Evolutionary conservation across 2,113 vertebrate species (phyloP), one percentile per base, ranked within the genome.

Genomic region (Jaculus jaculus): DNA sequence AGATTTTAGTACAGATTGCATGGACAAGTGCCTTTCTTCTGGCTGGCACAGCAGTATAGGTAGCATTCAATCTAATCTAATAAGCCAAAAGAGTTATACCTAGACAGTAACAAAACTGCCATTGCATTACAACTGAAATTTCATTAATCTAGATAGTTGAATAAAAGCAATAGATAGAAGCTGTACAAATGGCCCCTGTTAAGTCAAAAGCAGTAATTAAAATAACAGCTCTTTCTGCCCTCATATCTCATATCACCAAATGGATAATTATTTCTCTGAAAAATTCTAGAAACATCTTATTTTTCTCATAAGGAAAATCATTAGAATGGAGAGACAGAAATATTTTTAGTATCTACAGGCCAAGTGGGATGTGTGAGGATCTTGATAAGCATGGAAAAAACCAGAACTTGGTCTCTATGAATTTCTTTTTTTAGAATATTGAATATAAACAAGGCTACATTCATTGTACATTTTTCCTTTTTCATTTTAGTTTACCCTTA

Each of bases 61-160:
- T 11, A 92, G 72, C 2, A 60, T 78, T 87, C 2, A 69, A 54
- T 51, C 8, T 63, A 89, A 92, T 47, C 24, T 8, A 87, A 61
- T 28, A 86, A 71, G 2, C 1, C 9, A 66, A 39, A 92, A 84
- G 77, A 69, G 20, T 71, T 84, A 79, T 66, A 86, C 72, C 39
- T 39, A 77, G 54, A 94, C 24, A 87, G 60, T 37, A 61, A 87
- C 23, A 87, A 93, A 75, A 7, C 34, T 80, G 28, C 80, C 39
- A 74, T 73, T 73, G 24, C 23, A 12, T 84, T 18, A 85, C 15
- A 92, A 58, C 4, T 51, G 68, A 26, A 79, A 89, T 92, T 82
- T 85, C 20, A 94, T 86, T 83, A 88, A 90, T 39, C 4, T 90
- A n/a, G n/a, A 93, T 15, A 90, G 7, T 58, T 92, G 23, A 88